phyloP scores from a whole-genome alignment of 2,797 vertebrate genomes.

The Malacoctenus gilli region DNA sequence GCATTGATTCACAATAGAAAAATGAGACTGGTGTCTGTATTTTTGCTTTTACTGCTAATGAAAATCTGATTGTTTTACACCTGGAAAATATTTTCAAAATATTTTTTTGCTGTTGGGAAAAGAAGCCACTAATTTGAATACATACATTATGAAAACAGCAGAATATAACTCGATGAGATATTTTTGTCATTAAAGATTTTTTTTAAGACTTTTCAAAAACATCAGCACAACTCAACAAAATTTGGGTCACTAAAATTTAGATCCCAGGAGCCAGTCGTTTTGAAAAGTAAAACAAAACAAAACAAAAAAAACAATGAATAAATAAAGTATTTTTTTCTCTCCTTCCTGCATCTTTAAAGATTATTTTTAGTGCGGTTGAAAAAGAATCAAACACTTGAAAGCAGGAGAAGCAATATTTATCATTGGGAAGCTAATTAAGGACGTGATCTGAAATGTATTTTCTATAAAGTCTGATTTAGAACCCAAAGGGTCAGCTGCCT shows the following conservation, averaged over 20 bases:
- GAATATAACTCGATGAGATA: slow-evolving; percentile 35
- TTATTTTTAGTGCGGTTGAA: slow-evolving; percentile 38
- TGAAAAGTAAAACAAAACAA: slow-evolving; percentile 51
- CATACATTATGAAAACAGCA: slow-evolving; percentile 44
- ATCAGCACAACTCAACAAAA: slow-evolving; percentile 77
- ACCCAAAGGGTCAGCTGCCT: slow-evolving; percentile 70
- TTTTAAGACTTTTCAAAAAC: slow-evolving; percentile 71
- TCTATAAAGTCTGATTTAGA: slow-evolving; percentile 55
- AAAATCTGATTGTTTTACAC: slow-evolving; percentile 29
- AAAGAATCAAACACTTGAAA: slow-evolving; percentile 64
- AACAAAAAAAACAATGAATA: slow-evolving; percentile 55
- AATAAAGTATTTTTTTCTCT: slow-evolving; percentile 38
- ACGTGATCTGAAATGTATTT: slow-evolving; percentile 67
- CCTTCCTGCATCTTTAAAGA: slow-evolving; percentile 55
- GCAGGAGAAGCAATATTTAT: slow-evolving; percentile 63
- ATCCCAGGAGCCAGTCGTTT: slow-evolving; percentile 66
- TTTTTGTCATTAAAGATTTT: slow-evolving; percentile 39
- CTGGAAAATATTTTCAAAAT: slow-evolving; percentile 43
- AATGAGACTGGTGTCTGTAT: too few relatives aligned
- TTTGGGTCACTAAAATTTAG: slow-evolving; percentile 74
- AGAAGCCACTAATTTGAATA: too few relatives aligned
- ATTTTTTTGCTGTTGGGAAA: slow-evolving; percentile 47
- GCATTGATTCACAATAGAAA: too few relatives aligned
- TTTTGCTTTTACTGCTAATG: too few relatives aligned
- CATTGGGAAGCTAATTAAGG: slow-evolving; percentile 71